Conservation (phyloP, 1,140 invertebrate genomes). For the Rhagoletis pomonella region DNA sequence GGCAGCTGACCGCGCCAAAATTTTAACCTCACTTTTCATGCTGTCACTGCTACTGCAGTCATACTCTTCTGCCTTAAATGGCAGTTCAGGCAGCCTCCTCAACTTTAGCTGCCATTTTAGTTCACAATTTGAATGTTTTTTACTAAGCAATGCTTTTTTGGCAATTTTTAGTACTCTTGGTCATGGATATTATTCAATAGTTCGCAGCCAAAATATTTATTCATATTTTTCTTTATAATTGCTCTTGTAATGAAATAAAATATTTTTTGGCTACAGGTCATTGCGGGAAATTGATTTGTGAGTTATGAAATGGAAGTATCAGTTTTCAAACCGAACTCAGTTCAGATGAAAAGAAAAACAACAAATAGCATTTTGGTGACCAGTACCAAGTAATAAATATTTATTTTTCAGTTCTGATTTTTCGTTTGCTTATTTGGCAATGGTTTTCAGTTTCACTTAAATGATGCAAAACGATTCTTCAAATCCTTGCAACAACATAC, state of each 20-base stretch:
- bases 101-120: too few relatives aligned
- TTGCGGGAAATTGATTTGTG: not conserved
- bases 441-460: too few relatives aligned
- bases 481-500: too few relatives aligned
- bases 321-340: not conserved
- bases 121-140: not conserved
- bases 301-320: not conserved
- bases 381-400: too few relatives aligned
- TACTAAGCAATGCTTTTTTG: not conserved
- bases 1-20: conserved; percentile 38
- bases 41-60: not conserved
- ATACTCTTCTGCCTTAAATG: not conserved
- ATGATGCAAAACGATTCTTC: too few relatives aligned
- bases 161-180: not conserved
- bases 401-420: too few relatives aligned
- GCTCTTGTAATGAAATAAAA: not conserved
- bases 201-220: not conserved
- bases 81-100: not conserved
- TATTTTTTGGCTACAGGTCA: not conserved
- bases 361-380: too few relatives aligned
- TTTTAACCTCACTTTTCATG: not conserved
- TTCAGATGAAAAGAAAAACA: not conserved
- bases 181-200: not conserved
- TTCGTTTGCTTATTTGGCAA: too few relatives aligned
- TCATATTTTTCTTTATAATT: not conserved